Evolutionary conservation across 2,888 invertebrate species (phyloP), one percentile per base, ranked within the genome.

Genomic region (Lasioglossum marginatum): DNA sequence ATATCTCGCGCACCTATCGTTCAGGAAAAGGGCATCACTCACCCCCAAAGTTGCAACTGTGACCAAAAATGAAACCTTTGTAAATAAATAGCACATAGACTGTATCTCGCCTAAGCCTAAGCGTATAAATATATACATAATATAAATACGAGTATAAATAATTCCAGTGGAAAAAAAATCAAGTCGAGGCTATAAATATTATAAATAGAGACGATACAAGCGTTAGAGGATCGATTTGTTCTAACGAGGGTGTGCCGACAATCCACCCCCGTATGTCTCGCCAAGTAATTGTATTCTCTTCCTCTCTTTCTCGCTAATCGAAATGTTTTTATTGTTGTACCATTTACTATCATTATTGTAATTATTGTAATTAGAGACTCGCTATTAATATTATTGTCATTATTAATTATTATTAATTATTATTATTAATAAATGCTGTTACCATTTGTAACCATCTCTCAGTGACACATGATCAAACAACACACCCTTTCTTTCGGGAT

Each of bases 351-450:
- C 89, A 92, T 93, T 91, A 93, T 63, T 92, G 95, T 88, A 91
- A 95, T 95, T 95, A 95, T 94, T 95, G 95, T 95, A 95, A 95
- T 94, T 94, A 95, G 94, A 93, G 57, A 92, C 92, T 93, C 93
- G 93, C 79, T 80, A 80, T 80, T 75, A 92, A 94, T 92, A 94
- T 93, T 93, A 93, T 92, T 92, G 92, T 92, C 89, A 92, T 93
- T 90, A 93, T 92, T 87, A 79, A 63, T 77, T 37, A 77, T 87
- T 92, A 87, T 86, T 93, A 88, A 92, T 92, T 92, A 92, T 92
- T 93, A 94, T 94, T 93, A 94, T 92, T 88, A 95, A 95, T 95
- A 95, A 95, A 95, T 91, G 94, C 95, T 95, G 95, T 95, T 95
- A 95, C 94, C 90, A 95, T 95, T 95, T 95, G 94, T 95, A 94